These are phyloP conservation scores for Nasonia giraulti DNA, from an alignment of 1,140 invertebrate genomes.

Conservation along the genomic window DNA sequence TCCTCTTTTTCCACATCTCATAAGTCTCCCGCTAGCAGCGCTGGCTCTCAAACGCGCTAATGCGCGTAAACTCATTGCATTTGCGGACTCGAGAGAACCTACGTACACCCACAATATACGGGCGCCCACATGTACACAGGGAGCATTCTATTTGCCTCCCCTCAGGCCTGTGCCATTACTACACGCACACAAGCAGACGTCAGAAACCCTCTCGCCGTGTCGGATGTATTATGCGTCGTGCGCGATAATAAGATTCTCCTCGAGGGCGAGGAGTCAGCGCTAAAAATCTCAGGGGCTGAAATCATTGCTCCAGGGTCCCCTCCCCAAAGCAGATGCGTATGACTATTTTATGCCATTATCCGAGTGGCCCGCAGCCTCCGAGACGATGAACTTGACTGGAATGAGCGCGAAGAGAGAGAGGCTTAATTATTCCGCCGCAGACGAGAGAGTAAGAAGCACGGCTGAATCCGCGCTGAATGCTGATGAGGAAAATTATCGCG, in stretches of 20 bases:
- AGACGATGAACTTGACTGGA: conserved; percentile 12
- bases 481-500: background rate
- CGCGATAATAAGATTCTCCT: background rate
- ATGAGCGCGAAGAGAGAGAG: background rate
- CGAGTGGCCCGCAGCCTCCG: background rate
- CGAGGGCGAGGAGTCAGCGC: background rate
- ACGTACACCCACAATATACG: background rate
- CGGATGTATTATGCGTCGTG: background rate
- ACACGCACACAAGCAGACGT: background rate
- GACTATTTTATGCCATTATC: conserved; percentile 36
- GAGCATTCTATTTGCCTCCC: background rate
- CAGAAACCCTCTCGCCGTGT: background rate
- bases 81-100: background rate
- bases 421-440: background rate
- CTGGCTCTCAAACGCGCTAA: background rate
- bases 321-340: background rate
- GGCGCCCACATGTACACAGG: background rate
- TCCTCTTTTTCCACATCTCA: conserved; percentile 45
- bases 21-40: background rate
- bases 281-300: conserved; percentile 23
- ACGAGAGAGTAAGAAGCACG: background rate
- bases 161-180: background rate
- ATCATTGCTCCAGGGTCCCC: conserved; percentile 1
- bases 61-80: background rate
- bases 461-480: background rate